These are phyloP conservation scores for Cynopterus brachyotis DNA, from an alignment of 2,113 vertebrate genomes.

Conservation along the genomic window DNA sequence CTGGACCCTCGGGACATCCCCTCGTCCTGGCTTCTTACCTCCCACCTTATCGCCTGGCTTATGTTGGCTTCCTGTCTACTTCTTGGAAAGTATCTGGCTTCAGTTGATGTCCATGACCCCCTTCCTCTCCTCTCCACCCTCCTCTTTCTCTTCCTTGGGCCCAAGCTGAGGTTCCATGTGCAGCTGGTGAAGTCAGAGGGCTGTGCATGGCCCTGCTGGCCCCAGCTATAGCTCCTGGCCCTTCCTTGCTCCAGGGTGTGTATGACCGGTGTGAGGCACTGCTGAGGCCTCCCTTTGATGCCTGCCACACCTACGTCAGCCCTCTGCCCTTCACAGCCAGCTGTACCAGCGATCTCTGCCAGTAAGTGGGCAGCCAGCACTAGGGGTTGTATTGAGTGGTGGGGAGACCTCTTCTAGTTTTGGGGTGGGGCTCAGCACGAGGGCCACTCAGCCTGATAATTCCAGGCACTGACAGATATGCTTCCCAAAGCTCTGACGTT, in stretches of 20 bases:
- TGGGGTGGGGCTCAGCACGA: neutral
- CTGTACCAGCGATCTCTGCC: conserved; percentile 96
- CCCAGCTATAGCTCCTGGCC: neutral
- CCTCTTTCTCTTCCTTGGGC: neutral
- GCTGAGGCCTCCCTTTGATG: conserved; percentile 89
- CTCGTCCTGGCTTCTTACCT: neutral
- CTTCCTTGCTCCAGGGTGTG: conserved; percentile 83
- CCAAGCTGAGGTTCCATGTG: neutral
- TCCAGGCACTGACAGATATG: neutral
- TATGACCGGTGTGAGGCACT: conserved; percentile 87
- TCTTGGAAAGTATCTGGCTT: neutral
- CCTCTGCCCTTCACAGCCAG: conserved; percentile 94
- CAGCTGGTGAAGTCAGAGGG: neutral
- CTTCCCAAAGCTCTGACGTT: neutral
- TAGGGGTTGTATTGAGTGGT: neutral
- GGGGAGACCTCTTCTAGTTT: neutral
- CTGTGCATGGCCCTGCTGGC: neutral
- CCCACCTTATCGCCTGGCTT: neutral
- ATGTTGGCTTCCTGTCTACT: neutral
- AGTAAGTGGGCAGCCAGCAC: conserved; percentile 85
- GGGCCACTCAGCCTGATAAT: neutral
- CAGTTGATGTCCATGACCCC: neutral
- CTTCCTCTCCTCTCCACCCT: neutral
- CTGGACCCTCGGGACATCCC: neutral
- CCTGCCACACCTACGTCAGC: conserved; percentile 94